Conservation (phyloP, 2,113 vertebrate species). For the Gymnobelideus leadbeateri region DNA sequence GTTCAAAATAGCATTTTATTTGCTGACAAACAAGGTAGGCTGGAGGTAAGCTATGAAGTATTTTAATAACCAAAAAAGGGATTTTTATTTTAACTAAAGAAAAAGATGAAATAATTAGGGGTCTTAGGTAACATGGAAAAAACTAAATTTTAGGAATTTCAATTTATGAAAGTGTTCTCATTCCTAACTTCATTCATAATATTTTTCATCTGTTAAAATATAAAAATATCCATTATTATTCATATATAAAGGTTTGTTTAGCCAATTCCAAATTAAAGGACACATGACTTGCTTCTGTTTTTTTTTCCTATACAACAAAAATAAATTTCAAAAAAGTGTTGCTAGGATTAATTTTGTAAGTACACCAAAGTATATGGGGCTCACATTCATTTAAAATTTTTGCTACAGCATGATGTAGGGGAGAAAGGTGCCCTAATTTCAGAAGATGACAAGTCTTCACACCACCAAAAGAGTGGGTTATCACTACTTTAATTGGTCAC, state of each 20-base stretch:
- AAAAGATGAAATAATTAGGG: neutral
- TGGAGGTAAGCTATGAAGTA: neutral
- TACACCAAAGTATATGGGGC: neutral
- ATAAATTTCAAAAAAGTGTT: neutral
- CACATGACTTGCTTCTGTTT: neutral
- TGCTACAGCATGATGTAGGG: neutral
- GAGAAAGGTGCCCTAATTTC: neutral
- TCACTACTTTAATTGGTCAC: neutral
- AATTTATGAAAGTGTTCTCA: too few relatives aligned
- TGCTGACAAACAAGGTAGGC: neutral
- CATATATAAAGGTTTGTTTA: neutral
- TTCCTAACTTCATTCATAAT: neutral
- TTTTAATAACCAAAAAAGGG: neutral
- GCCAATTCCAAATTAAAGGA: neutral
- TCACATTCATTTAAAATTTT: neutral
- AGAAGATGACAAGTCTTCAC: neutral
- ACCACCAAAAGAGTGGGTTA: neutral
- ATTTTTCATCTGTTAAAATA: neutral
- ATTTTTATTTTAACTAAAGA: neutral
- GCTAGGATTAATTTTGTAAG: neutral
- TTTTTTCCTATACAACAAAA: neutral
- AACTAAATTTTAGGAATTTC: neutral
- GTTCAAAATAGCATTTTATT: neutral
- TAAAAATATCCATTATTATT: neutral
- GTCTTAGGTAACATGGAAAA: neutral